Percentiles rank a stretch among this genome's conserved stretches.
Conservation (phyloP, 2,797 vertebrate genomes). For the Spheniscus humboldti region DNA sequence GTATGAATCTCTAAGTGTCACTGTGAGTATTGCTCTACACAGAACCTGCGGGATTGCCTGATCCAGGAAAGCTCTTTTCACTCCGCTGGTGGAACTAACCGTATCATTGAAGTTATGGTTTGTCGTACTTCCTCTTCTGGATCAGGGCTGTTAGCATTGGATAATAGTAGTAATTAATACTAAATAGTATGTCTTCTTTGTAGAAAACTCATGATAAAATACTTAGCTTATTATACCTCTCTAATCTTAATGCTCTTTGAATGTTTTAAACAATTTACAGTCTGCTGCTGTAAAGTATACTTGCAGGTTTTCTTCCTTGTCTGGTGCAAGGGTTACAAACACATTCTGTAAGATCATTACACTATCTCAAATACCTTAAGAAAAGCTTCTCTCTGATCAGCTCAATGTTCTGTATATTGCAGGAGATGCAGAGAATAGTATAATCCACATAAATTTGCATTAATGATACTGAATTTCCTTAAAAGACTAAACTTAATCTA, state of each 20-base stretch:
- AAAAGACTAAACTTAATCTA: not conserved
- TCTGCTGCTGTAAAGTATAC: not conserved
- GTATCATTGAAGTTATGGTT: not conserved
- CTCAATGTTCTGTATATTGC: not conserved
- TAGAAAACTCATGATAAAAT: not conserved
- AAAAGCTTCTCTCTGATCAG: slow-evolving; percentile 13
- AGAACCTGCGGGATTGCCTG: not conserved
- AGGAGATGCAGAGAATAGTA: not conserved
- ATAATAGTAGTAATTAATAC: not conserved
- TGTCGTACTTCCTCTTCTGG: not conserved
- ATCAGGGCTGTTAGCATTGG: not conserved
- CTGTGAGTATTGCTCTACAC: not conserved
- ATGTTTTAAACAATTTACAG: not conserved
- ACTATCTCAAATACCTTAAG: not conserved
- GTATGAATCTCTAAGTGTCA: not conserved
- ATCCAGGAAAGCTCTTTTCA: not conserved
- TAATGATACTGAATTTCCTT: not conserved
- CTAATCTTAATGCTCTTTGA: not conserved
- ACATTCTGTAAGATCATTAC: slow-evolving; percentile 8
- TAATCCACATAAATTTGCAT: slow-evolving; percentile 50
- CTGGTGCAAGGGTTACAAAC: slow-evolving; percentile 13
- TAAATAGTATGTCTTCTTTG: not conserved
- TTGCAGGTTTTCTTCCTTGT: not conserved
- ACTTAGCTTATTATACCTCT: not conserved
- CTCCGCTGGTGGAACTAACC: not conserved